phyloP scores from a whole-genome alignment of 2,888 invertebrate species.

The Agrenia bidenticulata region DNA sequence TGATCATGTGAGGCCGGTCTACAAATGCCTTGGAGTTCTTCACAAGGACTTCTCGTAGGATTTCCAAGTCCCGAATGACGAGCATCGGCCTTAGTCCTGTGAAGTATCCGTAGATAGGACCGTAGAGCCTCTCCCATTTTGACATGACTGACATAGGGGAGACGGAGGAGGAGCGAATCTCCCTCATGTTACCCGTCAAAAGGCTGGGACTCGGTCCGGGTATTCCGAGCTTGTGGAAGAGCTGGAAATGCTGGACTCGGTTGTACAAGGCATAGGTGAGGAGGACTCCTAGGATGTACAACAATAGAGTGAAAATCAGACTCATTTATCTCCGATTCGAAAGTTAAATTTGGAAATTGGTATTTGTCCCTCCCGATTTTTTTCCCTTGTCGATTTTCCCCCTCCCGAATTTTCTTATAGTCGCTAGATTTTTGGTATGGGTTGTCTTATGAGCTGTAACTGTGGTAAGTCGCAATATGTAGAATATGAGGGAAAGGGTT shows the following conservation, averaged over 20 bases:
- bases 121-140: slow-evolving; percentile 50
- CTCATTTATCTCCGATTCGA: too few species aligned
- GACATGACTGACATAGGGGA: slow-evolving; percentile 40
- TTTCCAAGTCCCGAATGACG: slow-evolving; percentile 51
- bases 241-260: slow-evolving; percentile 19
- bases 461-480: too few species aligned
- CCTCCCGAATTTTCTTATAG: too few species aligned
- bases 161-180: slow-evolving; percentile 28
- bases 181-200: slow-evolving; percentile 41
- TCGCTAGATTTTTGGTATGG: too few species aligned
- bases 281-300: not conserved
- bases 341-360: too few species aligned
- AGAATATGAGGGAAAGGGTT: too few species aligned
- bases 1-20: slow-evolving; percentile 52
- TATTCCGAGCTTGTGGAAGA: slow-evolving; percentile 31
- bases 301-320: too few species aligned
- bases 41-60: slow-evolving; percentile 54
- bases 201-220: slow-evolving; percentile 47
- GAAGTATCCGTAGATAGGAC: slow-evolving; percentile 52
- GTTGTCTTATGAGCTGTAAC: too few species aligned
- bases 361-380: too few species aligned
- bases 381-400: too few species aligned
- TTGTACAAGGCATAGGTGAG: not conserved
- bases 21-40: slow-evolving; percentile 54
- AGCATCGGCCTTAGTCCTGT: slow-evolving; percentile 48